These are phyloP conservation scores for Zoroaster sp. DNA, from an alignment of 53 echinoderm and acorn worm species.

Conservation along the genomic window DNA sequence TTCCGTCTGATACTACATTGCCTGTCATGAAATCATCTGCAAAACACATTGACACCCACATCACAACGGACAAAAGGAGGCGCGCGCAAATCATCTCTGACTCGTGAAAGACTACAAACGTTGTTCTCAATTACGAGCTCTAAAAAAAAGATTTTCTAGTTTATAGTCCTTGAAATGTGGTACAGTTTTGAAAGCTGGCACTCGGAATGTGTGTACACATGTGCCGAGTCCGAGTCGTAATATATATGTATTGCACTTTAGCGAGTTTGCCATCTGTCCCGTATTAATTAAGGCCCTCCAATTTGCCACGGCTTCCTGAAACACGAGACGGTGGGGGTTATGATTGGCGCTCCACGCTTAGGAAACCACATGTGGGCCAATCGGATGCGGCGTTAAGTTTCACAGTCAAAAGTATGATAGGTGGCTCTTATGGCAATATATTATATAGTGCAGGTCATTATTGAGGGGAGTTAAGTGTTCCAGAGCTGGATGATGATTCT, in stretches of 20 bases:
- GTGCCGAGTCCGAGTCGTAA: neutral
- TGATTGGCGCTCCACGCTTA: constrained; percentile 19
- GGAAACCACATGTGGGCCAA: constrained; percentile 23
- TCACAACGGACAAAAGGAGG: constrained; percentile 6
- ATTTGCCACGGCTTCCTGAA: neutral
- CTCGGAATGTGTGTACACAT: constrained; percentile 43
- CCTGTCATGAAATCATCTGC: constrained; percentile 10
- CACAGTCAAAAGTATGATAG: neutral
- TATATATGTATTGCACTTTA: constrained; percentile 28
- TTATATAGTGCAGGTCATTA: neutral
- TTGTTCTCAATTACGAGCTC: neutral
- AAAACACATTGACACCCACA: constrained; percentile 25
- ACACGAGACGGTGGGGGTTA: neutral
- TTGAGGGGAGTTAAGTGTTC: constrained; percentile 1
- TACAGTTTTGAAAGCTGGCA: neutral
- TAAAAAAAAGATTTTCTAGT: neutral
- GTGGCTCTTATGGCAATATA: neutral
- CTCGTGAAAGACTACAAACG: neutral
- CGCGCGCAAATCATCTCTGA: neutral
- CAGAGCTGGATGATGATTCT: neutral
- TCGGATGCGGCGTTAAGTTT: constrained; percentile 33
- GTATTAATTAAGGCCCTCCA: neutral
- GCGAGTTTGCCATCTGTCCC: constrained; percentile 25
- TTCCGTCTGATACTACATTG: constrained; percentile 1
- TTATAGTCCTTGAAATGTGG: constrained; percentile 30